Evolutionary conservation across 2,113 vertebrate species (phyloP).

Genomic region (Nothocercus julius): DNA sequence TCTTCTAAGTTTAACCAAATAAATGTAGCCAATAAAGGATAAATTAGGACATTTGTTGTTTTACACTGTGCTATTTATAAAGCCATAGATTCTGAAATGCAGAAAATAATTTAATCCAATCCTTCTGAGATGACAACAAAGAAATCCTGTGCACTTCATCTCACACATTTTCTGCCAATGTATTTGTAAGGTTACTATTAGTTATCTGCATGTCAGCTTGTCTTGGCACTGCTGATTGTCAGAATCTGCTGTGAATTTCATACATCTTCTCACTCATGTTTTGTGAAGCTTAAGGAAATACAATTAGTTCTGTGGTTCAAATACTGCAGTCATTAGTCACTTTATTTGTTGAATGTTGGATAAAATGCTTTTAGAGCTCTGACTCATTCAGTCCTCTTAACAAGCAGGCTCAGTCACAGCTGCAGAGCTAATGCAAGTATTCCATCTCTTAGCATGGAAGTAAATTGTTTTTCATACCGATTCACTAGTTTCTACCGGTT

Average conservation of each 20-base stretch:
- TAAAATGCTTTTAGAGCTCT: neutral
- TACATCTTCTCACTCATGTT: neutral
- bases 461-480: neutral
- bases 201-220: neutral
- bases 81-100: neutral
- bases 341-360: neutral
- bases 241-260: neutral
- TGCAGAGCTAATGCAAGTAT: neutral
- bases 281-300: neutral
- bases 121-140: neutral
- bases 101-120: neutral
- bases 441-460: neutral
- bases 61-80: neutral
- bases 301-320: neutral
- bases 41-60: neutral
- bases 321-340: neutral
- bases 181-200: neutral
- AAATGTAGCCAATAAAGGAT: neutral
- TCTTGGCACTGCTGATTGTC: neutral
- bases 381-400: neutral
- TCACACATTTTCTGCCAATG: neutral
- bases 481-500: neutral
- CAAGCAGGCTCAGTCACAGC: neutral
- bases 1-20: constrained; percentile 1
- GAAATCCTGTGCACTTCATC: neutral